Conservation (phyloP, 1,140 invertebrate species). For the Calephelis nemesis region DNA sequence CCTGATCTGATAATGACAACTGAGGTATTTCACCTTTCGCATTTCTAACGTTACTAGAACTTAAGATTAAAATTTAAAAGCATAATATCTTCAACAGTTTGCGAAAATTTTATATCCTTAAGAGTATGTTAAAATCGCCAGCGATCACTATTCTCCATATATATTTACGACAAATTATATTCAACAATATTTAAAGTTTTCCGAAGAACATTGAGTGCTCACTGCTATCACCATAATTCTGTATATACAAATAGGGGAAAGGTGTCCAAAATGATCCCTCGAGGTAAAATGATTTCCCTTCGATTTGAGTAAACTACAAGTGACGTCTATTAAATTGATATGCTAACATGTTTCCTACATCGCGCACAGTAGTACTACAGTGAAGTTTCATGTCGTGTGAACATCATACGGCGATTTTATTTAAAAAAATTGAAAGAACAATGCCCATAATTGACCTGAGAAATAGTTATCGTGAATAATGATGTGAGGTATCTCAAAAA, state of each 20-base stretch:
- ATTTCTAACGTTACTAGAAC: neutral
- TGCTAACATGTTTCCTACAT: too few species aligned
- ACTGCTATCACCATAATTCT: neutral
- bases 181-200: neutral
- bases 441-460: too few species aligned
- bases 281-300: too few species aligned
- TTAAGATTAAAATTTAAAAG: neutral
- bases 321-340: too few species aligned
- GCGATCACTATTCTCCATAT: neutral
- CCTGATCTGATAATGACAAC: neutral
- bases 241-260: neutral
- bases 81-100: neutral
- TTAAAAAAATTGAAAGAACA: too few species aligned
- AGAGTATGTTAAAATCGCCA: neutral
- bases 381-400: too few species aligned
- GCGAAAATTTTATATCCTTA: neutral
- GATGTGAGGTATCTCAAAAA: too few species aligned
- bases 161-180: neutral
- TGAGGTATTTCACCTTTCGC: neutral
- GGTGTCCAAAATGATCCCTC: too few species aligned
- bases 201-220: neutral
- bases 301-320: too few species aligned
- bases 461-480: too few species aligned
- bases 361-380: too few species aligned
- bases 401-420: too few species aligned